phyloP scores from a whole-genome alignment of 2,113 vertebrate species.

The Mus musculus region DNA sequence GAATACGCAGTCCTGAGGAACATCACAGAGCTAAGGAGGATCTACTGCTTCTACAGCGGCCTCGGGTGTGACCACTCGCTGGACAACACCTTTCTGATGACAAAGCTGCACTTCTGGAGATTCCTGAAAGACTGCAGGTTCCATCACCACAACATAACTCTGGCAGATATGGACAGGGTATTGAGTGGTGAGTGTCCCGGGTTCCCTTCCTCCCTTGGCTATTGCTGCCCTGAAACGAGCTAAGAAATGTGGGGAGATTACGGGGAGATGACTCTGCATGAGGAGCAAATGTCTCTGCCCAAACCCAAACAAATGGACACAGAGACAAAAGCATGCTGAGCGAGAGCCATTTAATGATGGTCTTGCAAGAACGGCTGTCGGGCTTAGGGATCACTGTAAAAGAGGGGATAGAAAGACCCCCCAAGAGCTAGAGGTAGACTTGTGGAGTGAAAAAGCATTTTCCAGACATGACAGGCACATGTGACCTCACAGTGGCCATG shows the following conservation, averaged over 20 bases:
- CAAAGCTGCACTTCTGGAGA: conserved; percentile 92
- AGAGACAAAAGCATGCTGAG: neutral
- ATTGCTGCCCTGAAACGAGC: neutral
- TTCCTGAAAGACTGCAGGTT: conserved; percentile 94
- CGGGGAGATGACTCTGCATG: neutral
- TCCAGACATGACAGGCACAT: neutral
- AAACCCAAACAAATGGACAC: neutral
- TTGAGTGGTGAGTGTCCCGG: conserved; percentile 85
- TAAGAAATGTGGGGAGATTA: neutral
- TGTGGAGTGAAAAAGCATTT: neutral
- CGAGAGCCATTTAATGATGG: too few species aligned
- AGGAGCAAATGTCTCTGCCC: neutral
- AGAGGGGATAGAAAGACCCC: neutral
- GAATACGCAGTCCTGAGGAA: conserved; percentile 89
- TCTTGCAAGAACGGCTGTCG: neutral
- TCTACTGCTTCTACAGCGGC: conserved; percentile 93
- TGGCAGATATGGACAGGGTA: conserved; percentile 89
- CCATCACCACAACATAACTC: conserved; percentile 87
- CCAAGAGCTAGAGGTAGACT: neutral
- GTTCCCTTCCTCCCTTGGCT: neutral
- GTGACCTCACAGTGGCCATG: neutral
- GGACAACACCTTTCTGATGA: conserved; percentile 89
- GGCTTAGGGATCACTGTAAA: neutral
- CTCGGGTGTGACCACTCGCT: conserved; percentile 86
- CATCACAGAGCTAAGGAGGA: conserved; percentile 86